Percentiles rank a stretch among this genome's conserved stretches.
Evolutionary conservation across 1,140 invertebrate species (phyloP).

Genomic region (Zaprionus ornatus): DNA sequence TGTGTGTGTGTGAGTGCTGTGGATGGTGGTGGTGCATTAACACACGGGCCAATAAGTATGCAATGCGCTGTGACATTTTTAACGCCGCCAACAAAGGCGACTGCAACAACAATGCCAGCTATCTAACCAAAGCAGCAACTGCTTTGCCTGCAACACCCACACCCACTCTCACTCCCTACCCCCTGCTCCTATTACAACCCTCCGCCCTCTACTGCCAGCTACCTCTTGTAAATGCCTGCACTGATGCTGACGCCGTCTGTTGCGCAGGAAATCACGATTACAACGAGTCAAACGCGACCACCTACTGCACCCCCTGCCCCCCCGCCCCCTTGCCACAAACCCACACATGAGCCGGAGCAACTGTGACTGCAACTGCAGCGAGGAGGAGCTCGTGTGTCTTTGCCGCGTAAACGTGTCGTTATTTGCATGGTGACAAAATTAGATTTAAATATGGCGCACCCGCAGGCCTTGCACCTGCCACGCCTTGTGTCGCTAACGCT

Average conservation of each 20-base stretch:
- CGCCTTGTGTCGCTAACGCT: constrained; percentile 7
- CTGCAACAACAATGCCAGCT: constrained; percentile 33
- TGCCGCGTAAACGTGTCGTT: constrained; percentile 58
- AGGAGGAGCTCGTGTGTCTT: constrained; percentile 30
- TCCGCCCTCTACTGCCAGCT: not conserved
- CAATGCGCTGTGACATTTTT: constrained; percentile 82
- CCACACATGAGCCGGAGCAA: constrained; percentile 20
- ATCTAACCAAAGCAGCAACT: constrained; percentile 52
- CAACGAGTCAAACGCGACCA: constrained; percentile 56
- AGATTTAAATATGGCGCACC: constrained; percentile 77
- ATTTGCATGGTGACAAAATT: constrained; percentile 77
- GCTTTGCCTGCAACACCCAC: constrained; percentile 3
- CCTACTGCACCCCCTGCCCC: constrained; percentile 15
- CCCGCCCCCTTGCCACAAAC: not conserved
- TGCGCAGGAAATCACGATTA: constrained; percentile 78
- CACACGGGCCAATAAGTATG: constrained; percentile 81
- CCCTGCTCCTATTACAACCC: not conserved
- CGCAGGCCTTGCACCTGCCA: constrained; percentile 17
- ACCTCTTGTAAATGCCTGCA: not conserved
- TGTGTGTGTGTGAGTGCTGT: not conserved
- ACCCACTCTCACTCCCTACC: too few species aligned
- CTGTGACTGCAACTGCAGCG: constrained; percentile 4
- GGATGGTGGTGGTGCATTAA: constrained; percentile 61
- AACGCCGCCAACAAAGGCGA: constrained; percentile 72
- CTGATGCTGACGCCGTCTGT: constrained; percentile 53